Percentiles rank a stretch among this genome's conserved stretches.
These are phyloP conservation scores for Bedellia somnulentella DNA, from an alignment of 2,888 invertebrate genomes.

Conservation along the genomic window DNA sequence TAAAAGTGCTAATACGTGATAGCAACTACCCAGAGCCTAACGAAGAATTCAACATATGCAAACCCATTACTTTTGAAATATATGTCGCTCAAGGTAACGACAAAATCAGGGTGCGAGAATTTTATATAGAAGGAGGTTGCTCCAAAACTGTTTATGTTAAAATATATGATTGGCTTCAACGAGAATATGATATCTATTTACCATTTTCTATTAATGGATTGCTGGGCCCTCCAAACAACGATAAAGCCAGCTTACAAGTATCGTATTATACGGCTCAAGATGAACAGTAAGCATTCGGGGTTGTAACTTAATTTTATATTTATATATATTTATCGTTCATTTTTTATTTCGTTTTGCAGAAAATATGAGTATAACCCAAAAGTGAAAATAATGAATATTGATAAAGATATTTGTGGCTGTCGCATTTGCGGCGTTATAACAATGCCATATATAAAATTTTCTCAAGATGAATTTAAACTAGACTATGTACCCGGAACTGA, in stretches of 20 bases:
- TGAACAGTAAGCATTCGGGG: conserved; percentile 39
- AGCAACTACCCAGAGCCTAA: conserved; percentile 27
- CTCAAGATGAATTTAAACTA: conserved; percentile 37
- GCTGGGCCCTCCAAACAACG: conserved; percentile 52
- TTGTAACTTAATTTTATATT: not conserved
- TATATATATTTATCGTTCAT: conserved; percentile 1
- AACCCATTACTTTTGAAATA: conserved; percentile 25
- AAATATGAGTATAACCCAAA: conserved; percentile 34
- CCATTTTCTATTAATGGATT: conserved; percentile 62
- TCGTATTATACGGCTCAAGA: conserved; percentile 28
- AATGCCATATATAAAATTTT: conserved; percentile 38
- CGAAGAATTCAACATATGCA: conserved; percentile 18
- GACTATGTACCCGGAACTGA: conserved; percentile 18
- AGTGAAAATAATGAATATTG: conserved; percentile 29
- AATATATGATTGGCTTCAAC: conserved; percentile 32
- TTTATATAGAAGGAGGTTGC: conserved; percentile 31
- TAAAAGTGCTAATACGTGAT: conserved; percentile 27
- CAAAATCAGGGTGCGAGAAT: conserved; percentile 27
- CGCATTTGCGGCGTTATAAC: conserved; percentile 40
- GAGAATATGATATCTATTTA: conserved; percentile 59
- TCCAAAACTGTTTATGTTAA: conserved; percentile 36
- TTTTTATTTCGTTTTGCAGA: conserved; percentile 19
- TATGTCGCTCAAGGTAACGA: conserved; percentile 33
- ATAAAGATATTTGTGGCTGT: conserved; percentile 40
- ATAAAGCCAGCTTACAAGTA: conserved; percentile 27